phyloP scores from a whole-genome alignment of 1,140 invertebrate genomes.

The Bathynomus jamesi region DNA sequence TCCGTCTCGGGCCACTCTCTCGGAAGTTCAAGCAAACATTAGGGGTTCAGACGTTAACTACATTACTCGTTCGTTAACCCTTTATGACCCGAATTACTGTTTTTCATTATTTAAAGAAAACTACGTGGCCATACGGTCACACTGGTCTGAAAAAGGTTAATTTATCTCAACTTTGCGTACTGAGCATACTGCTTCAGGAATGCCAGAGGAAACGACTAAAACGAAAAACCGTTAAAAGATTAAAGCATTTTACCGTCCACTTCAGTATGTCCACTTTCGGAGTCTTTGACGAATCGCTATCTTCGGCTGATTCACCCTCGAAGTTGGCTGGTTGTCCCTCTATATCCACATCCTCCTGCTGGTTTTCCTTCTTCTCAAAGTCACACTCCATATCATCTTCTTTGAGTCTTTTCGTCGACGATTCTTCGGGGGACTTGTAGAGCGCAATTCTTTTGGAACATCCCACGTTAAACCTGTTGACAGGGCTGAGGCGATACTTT shows the following conservation, averaged over 20 bases:
- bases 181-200: background rate
- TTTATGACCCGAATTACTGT: no score
- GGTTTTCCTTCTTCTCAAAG: background rate
- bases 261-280: slow-evolving; percentile 26
- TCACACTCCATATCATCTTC: slow-evolving; percentile 28
- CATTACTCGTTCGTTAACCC: no score
- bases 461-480: slow-evolving; percentile 45
- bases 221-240: background rate
- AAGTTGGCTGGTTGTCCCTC: slow-evolving; percentile 27
- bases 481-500: background rate
- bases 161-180: background rate
- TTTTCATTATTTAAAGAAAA: background rate
- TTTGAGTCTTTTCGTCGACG: slow-evolving; percentile 26
- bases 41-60: no score
- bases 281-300: slow-evolving; percentile 13
- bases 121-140: background rate
- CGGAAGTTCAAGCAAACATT: no score
- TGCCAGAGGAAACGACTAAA: background rate
- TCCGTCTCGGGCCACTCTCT: no score
- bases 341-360: slow-evolving; percentile 15
- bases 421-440: slow-evolving; percentile 36
- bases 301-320: background rate
- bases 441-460: slow-evolving; percentile 44
- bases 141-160: background rate
- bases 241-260: slow-evolving; percentile 22